Evolutionary conservation across 2,797 vertebrate species (phyloP), one percentile per base, ranked within the genome.

Genomic region (Smutsia temminckii): DNA sequence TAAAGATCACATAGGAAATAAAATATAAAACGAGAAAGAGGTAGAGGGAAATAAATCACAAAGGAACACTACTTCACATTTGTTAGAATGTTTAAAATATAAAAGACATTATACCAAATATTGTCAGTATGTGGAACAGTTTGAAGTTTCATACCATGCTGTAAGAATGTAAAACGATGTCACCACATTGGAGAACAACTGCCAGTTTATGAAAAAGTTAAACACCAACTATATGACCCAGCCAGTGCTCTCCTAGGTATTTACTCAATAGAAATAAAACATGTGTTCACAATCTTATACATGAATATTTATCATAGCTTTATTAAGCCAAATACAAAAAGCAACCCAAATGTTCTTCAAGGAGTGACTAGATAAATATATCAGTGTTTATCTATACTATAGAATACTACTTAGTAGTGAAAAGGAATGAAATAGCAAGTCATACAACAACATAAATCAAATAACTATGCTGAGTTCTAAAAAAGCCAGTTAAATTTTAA

Each of bases 181-280:
- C 32, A 59, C 16, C 5, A 53, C 29, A 46, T 37, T 55, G 8
- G 77, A 53, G 23, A 91, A 53, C 25, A n/a, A 23, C 55, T 80
- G 32, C 10, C 8, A 88, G 17, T 40, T 69, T 72, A 63, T 57
- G 10, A 85, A 57, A 89, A 37, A 23, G 18, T 37, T 83, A 91
- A 90, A 53, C 1, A 40, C 2, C 5, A n/a, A 11, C 1, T 29
- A 1, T 42, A 21, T 40, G 11, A 57, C 0, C 2, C 20, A 85
- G 5, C 4, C 34, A 91, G 17, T 55, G 9, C 12, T 66, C 5
- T 66, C 7, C 4, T 61, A 46, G 12, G 2, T 40, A 49, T 71
- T 69, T 77, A 61, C 17, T 40, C 71, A 57, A 79, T 27, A 95
- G 69, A 95, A 92, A 46, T 63, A 80, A 93, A 69, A 6, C 14